Base-by-base conservation (phyloP, 2,888 invertebrate genomes). In the Napeogenes sylphis region DNA sequence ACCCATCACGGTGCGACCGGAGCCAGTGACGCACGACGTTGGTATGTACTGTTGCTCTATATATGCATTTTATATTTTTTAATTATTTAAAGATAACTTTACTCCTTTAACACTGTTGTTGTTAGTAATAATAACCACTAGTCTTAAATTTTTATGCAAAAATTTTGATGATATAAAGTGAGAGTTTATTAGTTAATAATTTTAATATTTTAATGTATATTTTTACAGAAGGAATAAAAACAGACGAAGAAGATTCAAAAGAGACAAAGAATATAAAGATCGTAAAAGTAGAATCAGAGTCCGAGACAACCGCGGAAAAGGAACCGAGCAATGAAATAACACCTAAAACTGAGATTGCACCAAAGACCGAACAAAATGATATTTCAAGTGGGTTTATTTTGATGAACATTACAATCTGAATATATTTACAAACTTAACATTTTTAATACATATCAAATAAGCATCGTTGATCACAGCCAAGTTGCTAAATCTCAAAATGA, bases 1-100 rank as follows among this genome's bases (percentile, higher is more conserved):
- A 0, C 87, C 89, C 38, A 86, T 89, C 74, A 75, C 81, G 5
- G 77, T 82, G 2, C 4, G 42, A 13, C 33, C 59, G 1, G 59
- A 61, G 4, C 33, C 4, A 53, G 51, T n/a, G 64, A 74, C 70
- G 53, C 67, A 71, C 4, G 68, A 66, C 4, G 58, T 61, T 5
- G 64, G 62, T 13, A 57, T 62, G 10, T 68, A 65, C 8, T 59
- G 65, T 4, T 51, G 12, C 12, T 10, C 42, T 42, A 42, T 3
- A 51, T 14, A 30, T 30, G 21, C 30, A 1, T 42, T 35, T 35
- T 5, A 35, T 38, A 38, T 8, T 38, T 38, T 4, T 38, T 3
- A 38, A 4, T 2, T 6, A 38, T 38, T 3, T n/a, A n/a, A n/a
- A n/a, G n/a, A n/a, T n/a, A n/a, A n/a, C n/a, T n/a, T n/a, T n/a